Evolutionary conservation across 2,888 invertebrate genomes (phyloP).

Genomic region (Cantharis flavilabris): DNA sequence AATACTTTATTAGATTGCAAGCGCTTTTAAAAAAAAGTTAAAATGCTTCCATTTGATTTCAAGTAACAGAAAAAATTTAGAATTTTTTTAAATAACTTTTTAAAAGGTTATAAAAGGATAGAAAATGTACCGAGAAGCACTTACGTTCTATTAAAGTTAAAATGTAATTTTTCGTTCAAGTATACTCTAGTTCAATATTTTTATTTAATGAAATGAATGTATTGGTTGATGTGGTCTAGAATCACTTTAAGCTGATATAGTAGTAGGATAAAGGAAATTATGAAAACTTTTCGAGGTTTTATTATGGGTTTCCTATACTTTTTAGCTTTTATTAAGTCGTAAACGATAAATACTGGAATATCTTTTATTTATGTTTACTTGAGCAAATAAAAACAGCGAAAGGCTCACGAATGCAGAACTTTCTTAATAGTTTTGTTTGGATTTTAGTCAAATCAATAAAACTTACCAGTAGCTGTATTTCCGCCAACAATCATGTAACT

Average conservation of each 20-base stretch:
- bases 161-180: not conserved
- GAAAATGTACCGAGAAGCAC: not conserved
- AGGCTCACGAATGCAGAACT: not conserved
- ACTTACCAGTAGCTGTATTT: conserved; percentile 73
- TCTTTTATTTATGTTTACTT: not conserved
- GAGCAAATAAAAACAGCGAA: not conserved
- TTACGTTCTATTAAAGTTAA: not conserved
- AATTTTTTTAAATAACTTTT: not conserved
- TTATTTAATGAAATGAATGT: not conserved
- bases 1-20: too few species aligned
- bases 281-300: not conserved
- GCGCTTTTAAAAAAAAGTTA: too few species aligned
- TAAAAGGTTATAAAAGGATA: not conserved
- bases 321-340: not conserved
- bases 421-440: not conserved
- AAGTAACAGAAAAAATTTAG: not conserved
- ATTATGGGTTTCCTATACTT: not conserved
- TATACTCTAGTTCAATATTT: not conserved
- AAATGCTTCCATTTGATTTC: not conserved
- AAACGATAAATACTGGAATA: not conserved
- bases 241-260: not conserved
- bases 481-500: conserved; percentile 70
- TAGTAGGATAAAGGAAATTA: not conserved
- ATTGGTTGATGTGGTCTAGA: not conserved
- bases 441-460: not conserved